phyloP scores from a whole-genome alignment of 1,140 invertebrate genomes.

The Drosophila varians region DNA sequence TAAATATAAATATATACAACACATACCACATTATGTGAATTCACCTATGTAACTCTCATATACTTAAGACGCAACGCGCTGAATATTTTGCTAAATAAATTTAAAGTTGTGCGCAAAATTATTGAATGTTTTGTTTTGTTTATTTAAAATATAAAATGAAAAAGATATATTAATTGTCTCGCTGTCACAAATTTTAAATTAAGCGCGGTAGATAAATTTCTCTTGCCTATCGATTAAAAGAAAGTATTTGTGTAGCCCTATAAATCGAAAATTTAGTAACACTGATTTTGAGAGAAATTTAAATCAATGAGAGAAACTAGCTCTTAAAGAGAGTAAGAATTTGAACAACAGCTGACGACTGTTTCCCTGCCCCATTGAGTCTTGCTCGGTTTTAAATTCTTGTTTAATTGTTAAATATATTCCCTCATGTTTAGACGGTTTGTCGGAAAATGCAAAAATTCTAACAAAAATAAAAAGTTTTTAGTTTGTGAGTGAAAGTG shows the following conservation, averaged over 20 bases:
- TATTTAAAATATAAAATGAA: background rate
- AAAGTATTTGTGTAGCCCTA: too few relatives aligned
- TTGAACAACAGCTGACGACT: background rate
- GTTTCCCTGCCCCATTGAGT: background rate
- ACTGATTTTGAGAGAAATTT: too few relatives aligned
- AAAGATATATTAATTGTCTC: background rate
- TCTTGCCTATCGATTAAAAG: too few relatives aligned
- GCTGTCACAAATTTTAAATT: background rate
- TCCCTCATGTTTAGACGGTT: background rate
- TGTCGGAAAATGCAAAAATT: slow-evolving; percentile 21
- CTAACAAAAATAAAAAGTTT: too few relatives aligned
- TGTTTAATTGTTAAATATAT: background rate
- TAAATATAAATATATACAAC: slow-evolving; percentile 51
- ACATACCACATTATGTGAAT: slow-evolving; percentile 26
- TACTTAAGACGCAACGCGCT: slow-evolving; percentile 36
- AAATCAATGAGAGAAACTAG: too few relatives aligned
- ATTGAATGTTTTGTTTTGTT: background rate
- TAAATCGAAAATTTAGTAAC: too few relatives aligned
- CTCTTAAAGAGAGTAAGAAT: too few relatives aligned
- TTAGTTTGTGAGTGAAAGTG: slow-evolving; percentile 3
- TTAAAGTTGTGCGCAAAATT: slow-evolving; percentile 56
- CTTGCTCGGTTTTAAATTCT: background rate
- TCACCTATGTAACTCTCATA: slow-evolving; percentile 51
- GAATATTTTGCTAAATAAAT: slow-evolving; percentile 69
- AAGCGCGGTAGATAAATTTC: too few relatives aligned